Evolutionary conservation across 2,113 vertebrate species (phyloP).

Genomic region (Condylura cristata): DNA sequence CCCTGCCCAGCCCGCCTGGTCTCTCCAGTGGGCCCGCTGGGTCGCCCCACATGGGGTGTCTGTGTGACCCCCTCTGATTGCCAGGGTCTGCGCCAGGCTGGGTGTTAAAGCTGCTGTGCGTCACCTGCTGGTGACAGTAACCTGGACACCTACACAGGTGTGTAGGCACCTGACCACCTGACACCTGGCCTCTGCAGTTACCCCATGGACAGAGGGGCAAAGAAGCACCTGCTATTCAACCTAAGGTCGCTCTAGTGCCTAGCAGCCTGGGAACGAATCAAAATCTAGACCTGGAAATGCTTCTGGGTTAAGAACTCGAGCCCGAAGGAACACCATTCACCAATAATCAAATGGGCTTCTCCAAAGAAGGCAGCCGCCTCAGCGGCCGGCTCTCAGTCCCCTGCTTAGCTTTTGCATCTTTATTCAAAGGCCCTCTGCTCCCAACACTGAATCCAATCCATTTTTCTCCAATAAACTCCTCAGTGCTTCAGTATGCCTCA

Average conservation of each 20-base stretch:
- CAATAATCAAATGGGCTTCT: neutral
- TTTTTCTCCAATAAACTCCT: neutral
- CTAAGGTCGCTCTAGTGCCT: neutral
- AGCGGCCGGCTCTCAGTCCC: neutral
- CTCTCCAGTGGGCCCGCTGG: accelerated
- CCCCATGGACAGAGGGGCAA: neutral
- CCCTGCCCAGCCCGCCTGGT: neutral
- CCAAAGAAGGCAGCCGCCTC: neutral
- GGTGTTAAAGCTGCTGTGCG: neutral
- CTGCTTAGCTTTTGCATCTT: neutral
- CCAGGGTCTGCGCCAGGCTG: neutral
- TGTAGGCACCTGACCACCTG: neutral
- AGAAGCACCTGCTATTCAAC: neutral
- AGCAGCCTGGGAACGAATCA: neutral
- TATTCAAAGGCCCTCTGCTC: neutral
- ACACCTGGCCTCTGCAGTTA: neutral
- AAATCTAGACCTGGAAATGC: neutral
- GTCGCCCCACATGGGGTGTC: neutral
- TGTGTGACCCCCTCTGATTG: neutral
- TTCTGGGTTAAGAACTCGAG: neutral
- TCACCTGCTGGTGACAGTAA: neutral
- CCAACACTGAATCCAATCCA: neutral
- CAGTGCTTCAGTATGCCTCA: neutral
- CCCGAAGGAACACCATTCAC: neutral
- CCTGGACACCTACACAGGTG: no score